Base-by-base conservation (phyloP, 2,113 vertebrate genomes). In the Brachypodius melanocephalos region DNA sequence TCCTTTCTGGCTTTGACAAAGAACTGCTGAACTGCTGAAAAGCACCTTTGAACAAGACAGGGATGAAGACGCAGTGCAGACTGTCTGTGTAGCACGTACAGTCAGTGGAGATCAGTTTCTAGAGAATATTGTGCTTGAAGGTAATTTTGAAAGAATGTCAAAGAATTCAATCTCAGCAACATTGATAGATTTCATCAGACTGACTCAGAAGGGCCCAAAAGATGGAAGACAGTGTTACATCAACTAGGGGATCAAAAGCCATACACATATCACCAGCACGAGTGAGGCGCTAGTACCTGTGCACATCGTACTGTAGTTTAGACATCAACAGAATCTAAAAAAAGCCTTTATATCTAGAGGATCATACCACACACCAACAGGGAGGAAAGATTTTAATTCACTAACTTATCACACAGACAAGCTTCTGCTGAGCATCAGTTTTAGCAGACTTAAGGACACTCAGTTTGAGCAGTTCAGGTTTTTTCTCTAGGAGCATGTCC, bases 141-240 rank as follows among this genome's bases (percentile, higher is more conserved):
- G 80, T 81, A 95, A 95, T 84, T 91, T 96, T 91, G 91, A 91
- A 94, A 92, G 49, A 92, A 79, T 66, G 66, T 79, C 69, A 82
- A 92, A 92, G 57, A 92, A 88, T 71, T 95, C 24, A 19, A 45
- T 48, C 40, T 57, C 42, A 67, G 73, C 42, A 68, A 88, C 13
- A 1, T 77, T 77, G 42, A 57, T 54, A 63, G 48, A 88, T 75
- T 89, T 77, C 63, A 66, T 52, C 38, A 86, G 43, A 68, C 11
- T 71, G 59, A 66, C 55, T 95, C 43, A 79, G 45, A 95, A 94
- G 17, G 34, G 36, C 42, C 73, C 49, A 68, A 86, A 88, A 88
- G 62, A 63, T 14, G 21, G 32, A 85, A 92, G 54, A 59, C 22
- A 92, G 51, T 10, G 12, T 67, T 74, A 4, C 13, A 85, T 28